These are phyloP conservation scores for Pseudochirops cupreus DNA, from an alignment of 2,797 vertebrate genomes.

Conservation along the genomic window DNA sequence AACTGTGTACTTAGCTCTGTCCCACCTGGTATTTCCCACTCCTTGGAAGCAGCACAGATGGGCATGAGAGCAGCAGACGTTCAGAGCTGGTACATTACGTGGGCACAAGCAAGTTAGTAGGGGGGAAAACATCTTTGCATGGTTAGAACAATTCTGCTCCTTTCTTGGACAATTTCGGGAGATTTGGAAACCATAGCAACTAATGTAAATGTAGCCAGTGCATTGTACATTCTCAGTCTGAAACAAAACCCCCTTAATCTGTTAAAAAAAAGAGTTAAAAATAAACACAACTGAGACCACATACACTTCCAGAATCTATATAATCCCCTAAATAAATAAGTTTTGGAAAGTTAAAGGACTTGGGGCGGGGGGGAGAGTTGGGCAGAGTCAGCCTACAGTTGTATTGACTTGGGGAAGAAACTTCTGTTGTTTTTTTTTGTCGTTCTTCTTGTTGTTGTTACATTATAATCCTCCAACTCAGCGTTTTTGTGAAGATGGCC, in stretches of 20 bases:
- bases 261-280: slow-evolving; percentile 59
- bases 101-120: slow-evolving; percentile 75
- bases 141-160: slow-evolving; percentile 79
- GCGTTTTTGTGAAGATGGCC: neutral
- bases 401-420: neutral
- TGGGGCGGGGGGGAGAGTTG: neutral
- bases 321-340: slow-evolving; percentile 50
- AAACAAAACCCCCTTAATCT: slow-evolving; percentile 77
- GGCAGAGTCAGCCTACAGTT: neutral
- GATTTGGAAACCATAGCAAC: slow-evolving; percentile 84
- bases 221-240: slow-evolving; percentile 67
- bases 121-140: slow-evolving; percentile 75
- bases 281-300: slow-evolving; percentile 71
- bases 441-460: neutral
- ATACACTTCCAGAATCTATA: slow-evolving; percentile 49
- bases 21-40: slow-evolving; percentile 12
- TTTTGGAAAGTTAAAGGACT: slow-evolving; percentile 25
- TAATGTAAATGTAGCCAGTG: slow-evolving; percentile 71
- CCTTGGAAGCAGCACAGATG: slow-evolving; percentile 66
- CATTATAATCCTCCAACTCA: neutral
- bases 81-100: slow-evolving; percentile 72
- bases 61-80: slow-evolving; percentile 66
- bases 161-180: slow-evolving; percentile 80
- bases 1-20: slow-evolving; percentile 52
- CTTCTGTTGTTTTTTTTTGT: neutral